Percentiles rank a stretch among this genome's conserved stretches.
Evolutionary conservation across 2,113 vertebrate genomes (phyloP).

Genomic region (Rousettus leschenaultii): DNA sequence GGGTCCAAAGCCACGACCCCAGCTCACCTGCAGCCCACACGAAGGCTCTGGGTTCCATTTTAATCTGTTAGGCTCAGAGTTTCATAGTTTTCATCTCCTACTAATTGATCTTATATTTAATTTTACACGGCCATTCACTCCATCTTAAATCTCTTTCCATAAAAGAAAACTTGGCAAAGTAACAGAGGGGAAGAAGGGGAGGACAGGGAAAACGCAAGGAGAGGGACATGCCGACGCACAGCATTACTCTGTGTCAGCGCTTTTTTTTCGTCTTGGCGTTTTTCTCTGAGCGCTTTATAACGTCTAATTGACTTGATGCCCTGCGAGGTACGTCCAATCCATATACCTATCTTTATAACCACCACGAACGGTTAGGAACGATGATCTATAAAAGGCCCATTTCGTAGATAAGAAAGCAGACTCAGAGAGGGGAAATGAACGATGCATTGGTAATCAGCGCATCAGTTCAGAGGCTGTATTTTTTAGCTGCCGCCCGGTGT

Average conservation of each 20-base stretch:
- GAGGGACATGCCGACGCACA: background rate
- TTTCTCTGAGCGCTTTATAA: background rate
- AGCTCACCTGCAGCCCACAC: background rate
- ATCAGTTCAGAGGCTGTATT: background rate
- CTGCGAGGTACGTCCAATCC: background rate
- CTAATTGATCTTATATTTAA: background rate
- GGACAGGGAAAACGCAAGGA: background rate
- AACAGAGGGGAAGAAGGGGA: background rate
- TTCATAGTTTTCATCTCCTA: background rate
- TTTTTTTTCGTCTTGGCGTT: no score
- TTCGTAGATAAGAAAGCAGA: background rate
- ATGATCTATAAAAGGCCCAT: background rate
- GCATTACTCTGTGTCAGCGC: no score
- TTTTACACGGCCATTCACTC: background rate
- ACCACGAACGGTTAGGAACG: background rate
- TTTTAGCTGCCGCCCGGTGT: background rate
- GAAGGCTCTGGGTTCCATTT: background rate
- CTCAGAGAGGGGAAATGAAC: background rate
- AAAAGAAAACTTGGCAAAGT: no score
- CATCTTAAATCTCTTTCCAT: background rate
- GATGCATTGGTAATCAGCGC: background rate
- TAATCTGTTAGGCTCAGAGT: background rate
- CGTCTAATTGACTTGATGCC: background rate
- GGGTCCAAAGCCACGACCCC: background rate
- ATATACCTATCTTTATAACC: background rate